Evolutionary conservation across 2,113 vertebrate species (phyloP).

Genomic region (Crotophaga sulcirostris): DNA sequence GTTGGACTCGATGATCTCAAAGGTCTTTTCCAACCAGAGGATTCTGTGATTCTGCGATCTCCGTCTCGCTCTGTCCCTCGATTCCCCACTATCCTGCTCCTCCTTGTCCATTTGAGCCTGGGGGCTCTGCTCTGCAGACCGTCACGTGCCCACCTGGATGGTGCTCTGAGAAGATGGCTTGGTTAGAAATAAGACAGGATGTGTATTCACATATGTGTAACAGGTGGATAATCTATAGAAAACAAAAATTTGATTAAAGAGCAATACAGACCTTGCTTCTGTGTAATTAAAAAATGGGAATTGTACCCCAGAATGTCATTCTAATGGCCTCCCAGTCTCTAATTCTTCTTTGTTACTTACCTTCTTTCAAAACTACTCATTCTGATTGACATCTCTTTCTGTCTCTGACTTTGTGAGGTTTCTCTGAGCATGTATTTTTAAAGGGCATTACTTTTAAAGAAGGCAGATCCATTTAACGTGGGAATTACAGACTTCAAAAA

Average conservation of each 20-base stretch:
- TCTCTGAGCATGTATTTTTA: slow-evolving; percentile 17
- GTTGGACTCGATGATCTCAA: too few relatives aligned
- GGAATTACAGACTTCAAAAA: slow-evolving; percentile 43
- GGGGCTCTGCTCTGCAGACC: too few relatives aligned
- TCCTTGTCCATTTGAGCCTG: too few relatives aligned
- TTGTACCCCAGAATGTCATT: not conserved
- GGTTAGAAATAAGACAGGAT: not conserved
- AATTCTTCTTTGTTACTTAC: not conserved
- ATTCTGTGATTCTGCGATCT: too few relatives aligned
- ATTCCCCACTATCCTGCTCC: too few relatives aligned
- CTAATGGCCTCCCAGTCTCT: not conserved
- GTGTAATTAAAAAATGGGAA: not conserved
- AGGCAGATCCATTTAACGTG: not conserved
- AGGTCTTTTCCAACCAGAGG: too few relatives aligned
- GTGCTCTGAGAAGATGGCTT: not conserved
- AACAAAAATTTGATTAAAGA: not conserved
- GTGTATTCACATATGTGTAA: not conserved
- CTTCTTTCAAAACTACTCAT: not conserved
- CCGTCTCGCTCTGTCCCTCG: too few relatives aligned
- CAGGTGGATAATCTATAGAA: not conserved
- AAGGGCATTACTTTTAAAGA: slow-evolving; percentile 22
- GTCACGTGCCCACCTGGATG: not conserved
- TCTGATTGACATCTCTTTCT: slow-evolving; percentile 21
- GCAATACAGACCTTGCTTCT: not conserved
- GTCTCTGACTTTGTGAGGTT: not conserved